Evolutionary conservation across 2,888 invertebrate genomes (phyloP).

Genomic region (Rutpela maculata): DNA sequence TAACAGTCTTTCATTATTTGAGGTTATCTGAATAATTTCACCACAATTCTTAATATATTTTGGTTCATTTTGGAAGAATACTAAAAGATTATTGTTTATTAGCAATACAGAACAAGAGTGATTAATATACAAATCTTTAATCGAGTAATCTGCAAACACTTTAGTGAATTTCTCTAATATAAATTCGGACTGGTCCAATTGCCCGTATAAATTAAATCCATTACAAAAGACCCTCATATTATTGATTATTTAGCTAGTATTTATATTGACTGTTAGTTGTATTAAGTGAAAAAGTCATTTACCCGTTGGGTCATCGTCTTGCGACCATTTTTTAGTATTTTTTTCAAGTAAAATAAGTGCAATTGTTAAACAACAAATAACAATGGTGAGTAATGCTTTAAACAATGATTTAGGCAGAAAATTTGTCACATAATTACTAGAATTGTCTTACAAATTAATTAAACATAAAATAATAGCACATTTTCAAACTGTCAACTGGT

Average conservation of each 20-base stretch:
- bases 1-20: slow-evolving; percentile 63
- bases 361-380: slow-evolving; percentile 35
- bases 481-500: slow-evolving; percentile 25
- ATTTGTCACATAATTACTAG: neutral
- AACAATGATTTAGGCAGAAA: slow-evolving; percentile 11
- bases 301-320: slow-evolving; percentile 17
- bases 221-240: slow-evolving; percentile 70
- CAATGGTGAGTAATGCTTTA: slow-evolving; percentile 32
- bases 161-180: slow-evolving; percentile 60
- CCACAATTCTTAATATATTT: slow-evolving; percentile 30
- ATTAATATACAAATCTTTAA: slow-evolving; percentile 61
- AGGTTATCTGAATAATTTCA: slow-evolving; percentile 56
- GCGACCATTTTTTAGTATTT: slow-evolving; percentile 34
- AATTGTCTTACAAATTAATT: slow-evolving; percentile 4
- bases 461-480: slow-evolving; percentile 19
- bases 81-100: slow-evolving; percentile 29
- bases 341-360: slow-evolving; percentile 34
- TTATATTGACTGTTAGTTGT: slow-evolving; percentile 34
- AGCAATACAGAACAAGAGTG: slow-evolving; percentile 59
- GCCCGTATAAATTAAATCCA: slow-evolving; percentile 72
- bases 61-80: slow-evolving; percentile 40
- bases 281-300: slow-evolving; percentile 36
- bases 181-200: slow-evolving; percentile 57
- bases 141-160: slow-evolving; percentile 55
- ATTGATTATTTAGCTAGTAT: slow-evolving; percentile 63